Evolutionary conservation across 2,797 vertebrate genomes (phyloP), one percentile per base, ranked within the genome.

Genomic region (Melanotaenia trifasciata): DNA sequence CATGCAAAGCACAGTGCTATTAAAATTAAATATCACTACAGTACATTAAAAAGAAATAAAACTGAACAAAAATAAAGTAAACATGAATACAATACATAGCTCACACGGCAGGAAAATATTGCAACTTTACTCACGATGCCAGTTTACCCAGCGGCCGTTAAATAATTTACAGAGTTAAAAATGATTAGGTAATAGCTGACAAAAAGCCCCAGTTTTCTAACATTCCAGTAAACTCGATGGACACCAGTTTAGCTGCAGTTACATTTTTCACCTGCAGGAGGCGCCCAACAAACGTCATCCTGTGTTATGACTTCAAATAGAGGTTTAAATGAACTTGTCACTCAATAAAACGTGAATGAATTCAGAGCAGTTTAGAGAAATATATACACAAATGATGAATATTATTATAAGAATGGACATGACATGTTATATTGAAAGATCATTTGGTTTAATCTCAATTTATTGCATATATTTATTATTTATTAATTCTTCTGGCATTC

Each of bases 181-280:
- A 66, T 6, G 1, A 70, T 35, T 11, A 14, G 9, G n/a, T 6
- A 38, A 59, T 33, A 62, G 20, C 30, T 70, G 24, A 24, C 74
- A 74, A 78, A 67, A 32, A 50, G 72, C 63, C 32, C 11, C 63
- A 61, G 51, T 76, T 75, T 65, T 40, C 43, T 16, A 32, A 79
- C 73, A 84, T 86, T 80, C 84, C 78, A 16, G 5, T 51, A 73
- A 83, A 83, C 69, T 47, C 24, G 70, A 33, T 50, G 50, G 43
- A 63, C 79, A 86, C 64, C 65, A 78, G 54, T 62, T 22, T 24
- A 63, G 68, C 0, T 87, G 89, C 67, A 72, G 68, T 84, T 81
- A 67, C 10, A 8, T 33, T 0, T 9, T 76, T 26, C 45, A 74
- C 89, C 90, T 85, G 59, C 62, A 90, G 90, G 67, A 80, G 8